Percentiles rank a stretch among this genome's conserved stretches.
These are phyloP conservation scores for Noctuana brunneofusca DNA, from an alignment of 2,888 invertebrate species.

Conservation along the genomic window DNA sequence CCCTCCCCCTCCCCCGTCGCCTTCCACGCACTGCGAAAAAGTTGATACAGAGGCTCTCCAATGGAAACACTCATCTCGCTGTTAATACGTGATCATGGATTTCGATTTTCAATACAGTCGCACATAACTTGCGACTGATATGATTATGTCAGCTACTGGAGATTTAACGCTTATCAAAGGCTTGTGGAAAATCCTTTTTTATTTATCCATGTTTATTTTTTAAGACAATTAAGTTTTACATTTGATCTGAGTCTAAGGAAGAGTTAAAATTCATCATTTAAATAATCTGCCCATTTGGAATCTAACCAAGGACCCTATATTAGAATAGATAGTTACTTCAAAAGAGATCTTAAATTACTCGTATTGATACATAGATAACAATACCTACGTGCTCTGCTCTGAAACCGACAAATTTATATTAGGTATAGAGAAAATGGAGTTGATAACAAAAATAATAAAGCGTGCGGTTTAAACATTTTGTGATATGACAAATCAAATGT, in stretches of 20 bases:
- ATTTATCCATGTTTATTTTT: not conserved
- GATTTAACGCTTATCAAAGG: slow-evolving; percentile 7
- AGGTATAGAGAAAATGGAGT: slow-evolving; percentile 1
- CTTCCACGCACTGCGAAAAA: slow-evolving; percentile 53
- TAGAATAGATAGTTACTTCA: too few species aligned
- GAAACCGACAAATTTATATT: not conserved
- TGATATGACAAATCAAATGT: slow-evolving; percentile 29
- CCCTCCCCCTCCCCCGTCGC: slow-evolving; percentile 40
- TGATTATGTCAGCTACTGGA: not conserved
- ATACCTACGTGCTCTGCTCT: too few species aligned
- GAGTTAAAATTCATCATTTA: too few species aligned
- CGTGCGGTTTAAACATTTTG: not conserved
- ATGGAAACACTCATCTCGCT: slow-evolving; percentile 26
- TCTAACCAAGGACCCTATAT: too few species aligned
- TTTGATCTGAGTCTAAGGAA: too few species aligned
- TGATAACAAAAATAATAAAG: slow-evolving; percentile 18
- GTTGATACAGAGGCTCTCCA: slow-evolving; percentile 23
- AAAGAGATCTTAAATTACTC: too few species aligned
- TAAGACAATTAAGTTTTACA: not conserved
- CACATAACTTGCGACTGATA: not conserved
- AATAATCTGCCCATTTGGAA: too few species aligned
- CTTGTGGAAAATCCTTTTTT: not conserved
- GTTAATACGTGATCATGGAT: slow-evolving; percentile 4
- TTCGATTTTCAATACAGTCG: slow-evolving; percentile 2
- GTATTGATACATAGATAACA: too few species aligned